phyloP scores from a whole-genome alignment of 2,888 invertebrate genomes.

The Hirudinaria manillensis region DNA sequence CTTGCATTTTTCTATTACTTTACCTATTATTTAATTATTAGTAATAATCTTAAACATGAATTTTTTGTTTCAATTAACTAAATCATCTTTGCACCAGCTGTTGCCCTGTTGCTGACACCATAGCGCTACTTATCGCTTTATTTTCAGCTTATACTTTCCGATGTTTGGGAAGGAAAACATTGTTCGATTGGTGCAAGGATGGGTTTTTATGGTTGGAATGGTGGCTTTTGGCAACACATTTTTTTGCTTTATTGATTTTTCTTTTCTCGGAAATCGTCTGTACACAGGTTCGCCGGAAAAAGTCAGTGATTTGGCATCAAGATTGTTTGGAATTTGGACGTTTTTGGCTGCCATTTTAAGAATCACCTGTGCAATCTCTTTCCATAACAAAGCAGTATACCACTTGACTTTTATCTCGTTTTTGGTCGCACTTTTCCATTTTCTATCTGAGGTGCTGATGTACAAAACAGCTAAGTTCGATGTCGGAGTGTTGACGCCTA shows the following conservation, averaged over 20 bases:
- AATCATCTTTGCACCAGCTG: no score
- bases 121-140: no score
- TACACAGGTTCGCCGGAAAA: conserved; percentile 42
- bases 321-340: conserved; percentile 47
- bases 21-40: no score
- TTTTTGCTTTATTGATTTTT: conserved; percentile 44
- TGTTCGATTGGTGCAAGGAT: conserved; percentile 42
- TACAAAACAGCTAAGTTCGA: conserved; percentile 43
- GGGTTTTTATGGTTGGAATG: conserved; percentile 46
- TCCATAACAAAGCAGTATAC: conserved; percentile 45
- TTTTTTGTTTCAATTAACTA: no score
- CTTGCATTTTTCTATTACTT: no score
- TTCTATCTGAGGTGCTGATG: conserved; percentile 42
- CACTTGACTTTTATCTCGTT: conserved; percentile 45
- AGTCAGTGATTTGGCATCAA: conserved; percentile 42
- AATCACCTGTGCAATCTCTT: conserved; percentile 44
- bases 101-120: no score
- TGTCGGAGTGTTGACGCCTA: conserved; percentile 42
- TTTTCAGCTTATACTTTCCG: no score
- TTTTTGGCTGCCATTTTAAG: conserved; percentile 42
- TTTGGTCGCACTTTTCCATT: conserved; percentile 43
- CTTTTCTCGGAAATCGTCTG: conserved; percentile 41
- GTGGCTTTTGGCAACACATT: conserved; percentile 48
- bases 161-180: conserved; percentile 28
- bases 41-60: no score